Evolutionary conservation across 2,797 vertebrate species (phyloP), one percentile per base, ranked within the genome.

Genomic region (Sibirionetta formosa): DNA sequence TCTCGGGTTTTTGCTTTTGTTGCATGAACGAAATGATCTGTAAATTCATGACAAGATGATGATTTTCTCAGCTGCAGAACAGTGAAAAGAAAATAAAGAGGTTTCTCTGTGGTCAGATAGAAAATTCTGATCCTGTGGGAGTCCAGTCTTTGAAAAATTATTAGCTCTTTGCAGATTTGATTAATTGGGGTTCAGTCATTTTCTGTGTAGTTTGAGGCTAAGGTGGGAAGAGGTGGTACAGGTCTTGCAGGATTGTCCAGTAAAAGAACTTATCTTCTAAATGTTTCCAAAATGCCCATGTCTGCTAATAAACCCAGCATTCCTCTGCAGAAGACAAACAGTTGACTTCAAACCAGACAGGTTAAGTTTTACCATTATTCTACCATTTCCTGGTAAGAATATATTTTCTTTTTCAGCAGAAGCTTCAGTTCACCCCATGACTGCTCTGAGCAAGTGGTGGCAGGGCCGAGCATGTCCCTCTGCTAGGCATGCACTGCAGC

Each of bases 11-110:
- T 56, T 70, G 60, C 53, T 54, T 93, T 60, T 70, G 56, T 80
- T 71, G 68, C 7, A 4, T 27, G 48, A 84, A 80, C 33, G 29
- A 82, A 93, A 82, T 84, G 0, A 82, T 75, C 68, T 88, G 14
- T 68, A 88, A 92, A 86, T 89, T 91, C 81, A 73, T 50, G 73
- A 82, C 36, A 82, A 75, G 48, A 46, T 57, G 33, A 82, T 70
- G 50, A 80, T 94, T 95, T 93, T 88, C 82, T 88, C 80, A 68
- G 36, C 17, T 79, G 56, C 18, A 87, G 57, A 79, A 40, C 10
- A 86, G 56, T 75, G 71, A 44, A 48, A 85, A 71, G 38, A 81
- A 86, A 80, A 86, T 4, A 42, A 76, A 90, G 71, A 51, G 1
- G 35, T 86, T 88, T 89, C 31, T 86, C 35, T 77, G 40, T 54